A percentile compares a stretch with the other conserved stretches of the same genome.
phyloP scores from a whole-genome alignment of 2,113 vertebrate species.

The Ranitomeya variabilis region DNA sequence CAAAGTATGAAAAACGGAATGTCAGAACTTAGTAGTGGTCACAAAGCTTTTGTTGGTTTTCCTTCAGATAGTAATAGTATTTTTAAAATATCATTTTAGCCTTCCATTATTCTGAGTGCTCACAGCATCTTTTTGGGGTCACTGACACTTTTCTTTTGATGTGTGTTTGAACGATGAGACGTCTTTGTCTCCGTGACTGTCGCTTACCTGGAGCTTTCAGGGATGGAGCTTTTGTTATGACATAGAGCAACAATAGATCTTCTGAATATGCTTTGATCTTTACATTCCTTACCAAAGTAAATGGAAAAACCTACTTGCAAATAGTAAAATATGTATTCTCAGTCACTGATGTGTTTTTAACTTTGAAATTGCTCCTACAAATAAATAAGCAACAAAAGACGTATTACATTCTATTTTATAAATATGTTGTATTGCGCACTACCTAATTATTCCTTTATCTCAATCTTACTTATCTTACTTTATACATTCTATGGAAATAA shows the following conservation, averaged over 20 bases:
- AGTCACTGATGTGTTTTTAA: neutral
- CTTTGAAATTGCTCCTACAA: neutral
- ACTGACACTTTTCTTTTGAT: conserved; percentile 46
- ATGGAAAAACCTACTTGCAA: conserved; percentile 6
- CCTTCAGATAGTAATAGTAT: conserved; percentile 24
- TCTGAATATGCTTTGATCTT: conserved; percentile 41
- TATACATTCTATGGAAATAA: no score
- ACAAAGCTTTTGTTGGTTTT: conserved; percentile 8
- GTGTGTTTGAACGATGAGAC: conserved; percentile 33
- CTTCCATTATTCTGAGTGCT: conserved; percentile 42
- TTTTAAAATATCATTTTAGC: conserved; percentile 41
- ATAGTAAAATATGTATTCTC: neutral
- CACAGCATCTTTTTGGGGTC: conserved; percentile 42
- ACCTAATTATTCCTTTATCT: no score
- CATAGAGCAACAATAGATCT: conserved; percentile 31
- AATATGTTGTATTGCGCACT: no score
- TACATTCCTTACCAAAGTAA: conserved; percentile 30
- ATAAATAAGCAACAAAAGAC: neutral
- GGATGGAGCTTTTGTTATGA: conserved; percentile 40
- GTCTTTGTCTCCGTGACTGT: conserved; percentile 37
- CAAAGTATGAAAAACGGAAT: conserved; percentile 29
- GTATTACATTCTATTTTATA: no score
- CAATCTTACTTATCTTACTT: no score
- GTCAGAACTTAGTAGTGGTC: conserved; percentile 26
- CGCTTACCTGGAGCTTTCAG: conserved; percentile 27